phyloP scores from a whole-genome alignment of 2,797 vertebrate species.

The Xiphophorus birchmanni region DNA sequence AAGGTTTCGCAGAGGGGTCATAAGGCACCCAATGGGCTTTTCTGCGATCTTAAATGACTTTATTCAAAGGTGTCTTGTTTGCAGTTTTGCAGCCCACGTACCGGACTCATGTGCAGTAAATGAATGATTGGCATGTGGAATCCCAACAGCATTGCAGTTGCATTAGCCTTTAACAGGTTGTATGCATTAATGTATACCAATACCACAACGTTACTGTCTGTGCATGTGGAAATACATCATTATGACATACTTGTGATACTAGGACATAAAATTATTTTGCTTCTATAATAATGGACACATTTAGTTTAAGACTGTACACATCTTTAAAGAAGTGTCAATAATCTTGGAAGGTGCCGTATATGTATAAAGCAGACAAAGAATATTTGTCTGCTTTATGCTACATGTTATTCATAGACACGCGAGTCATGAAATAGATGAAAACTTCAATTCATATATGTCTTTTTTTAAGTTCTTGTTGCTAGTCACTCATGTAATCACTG shows the following conservation, averaged over 20 bases:
- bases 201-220: neutral
- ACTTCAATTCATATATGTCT: slow-evolving; percentile 5
- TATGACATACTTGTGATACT: neutral
- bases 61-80: neutral
- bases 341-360: neutral
- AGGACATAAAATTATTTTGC: neutral
- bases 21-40: neutral
- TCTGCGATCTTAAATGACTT: neutral
- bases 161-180: neutral
- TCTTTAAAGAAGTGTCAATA: neutral
- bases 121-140: neutral
- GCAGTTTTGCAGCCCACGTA: neutral
- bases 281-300: neutral
- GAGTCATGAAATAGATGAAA: slow-evolving; percentile 10
- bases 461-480: neutral
- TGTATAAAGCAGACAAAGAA: neutral
- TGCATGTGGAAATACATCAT: neutral
- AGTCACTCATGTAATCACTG: slow-evolving; percentile 6
- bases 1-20: neutral
- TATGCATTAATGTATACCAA: neutral
- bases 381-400: neutral
- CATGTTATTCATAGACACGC: neutral
- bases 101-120: neutral
- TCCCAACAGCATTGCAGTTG: neutral
- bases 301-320: neutral